phyloP scores from a whole-genome alignment of 1,140 invertebrate genomes.

The Diuraphis noxia region DNA sequence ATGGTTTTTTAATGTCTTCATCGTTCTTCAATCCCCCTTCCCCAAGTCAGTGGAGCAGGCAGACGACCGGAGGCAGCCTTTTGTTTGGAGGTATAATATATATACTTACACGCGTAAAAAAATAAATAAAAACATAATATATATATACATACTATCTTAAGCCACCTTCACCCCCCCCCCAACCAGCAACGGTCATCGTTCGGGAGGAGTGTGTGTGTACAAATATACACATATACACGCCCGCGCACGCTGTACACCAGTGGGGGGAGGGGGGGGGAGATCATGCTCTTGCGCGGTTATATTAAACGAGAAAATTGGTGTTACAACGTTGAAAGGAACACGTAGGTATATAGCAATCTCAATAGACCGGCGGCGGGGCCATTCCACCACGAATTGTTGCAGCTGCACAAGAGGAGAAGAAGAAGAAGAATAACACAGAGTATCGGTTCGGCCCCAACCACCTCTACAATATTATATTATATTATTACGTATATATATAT shows the following conservation, averaged over 20 bases:
- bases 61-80: background rate
- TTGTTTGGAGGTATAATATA: slow-evolving; percentile 36
- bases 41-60: background rate
- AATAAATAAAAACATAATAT: slow-evolving; percentile 44
- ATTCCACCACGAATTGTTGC: slow-evolving; percentile 53
- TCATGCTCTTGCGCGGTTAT: slow-evolving; percentile 35
- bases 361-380: slow-evolving; percentile 31
- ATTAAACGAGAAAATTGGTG: slow-evolving; percentile 54
- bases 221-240: background rate
- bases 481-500: no score
- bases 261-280: background rate
- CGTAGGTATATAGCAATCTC: slow-evolving; percentile 32
- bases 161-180: background rate
- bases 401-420: slow-evolving; percentile 25
- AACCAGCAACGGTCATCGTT: background rate
- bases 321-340: slow-evolving; percentile 52
- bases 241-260: background rate
- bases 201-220: background rate
- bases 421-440: slow-evolving; percentile 23
- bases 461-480: slow-evolving; percentile 17
- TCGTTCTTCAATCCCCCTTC: slow-evolving; percentile 14
- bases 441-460: slow-evolving; percentile 51
- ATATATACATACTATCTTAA: slow-evolving; percentile 20
- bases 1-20: slow-evolving; percentile 54
- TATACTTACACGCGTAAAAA: slow-evolving; percentile 21